Base-by-base conservation (phyloP, 2,888 invertebrate species). In the Drosophila infuscata region DNA sequence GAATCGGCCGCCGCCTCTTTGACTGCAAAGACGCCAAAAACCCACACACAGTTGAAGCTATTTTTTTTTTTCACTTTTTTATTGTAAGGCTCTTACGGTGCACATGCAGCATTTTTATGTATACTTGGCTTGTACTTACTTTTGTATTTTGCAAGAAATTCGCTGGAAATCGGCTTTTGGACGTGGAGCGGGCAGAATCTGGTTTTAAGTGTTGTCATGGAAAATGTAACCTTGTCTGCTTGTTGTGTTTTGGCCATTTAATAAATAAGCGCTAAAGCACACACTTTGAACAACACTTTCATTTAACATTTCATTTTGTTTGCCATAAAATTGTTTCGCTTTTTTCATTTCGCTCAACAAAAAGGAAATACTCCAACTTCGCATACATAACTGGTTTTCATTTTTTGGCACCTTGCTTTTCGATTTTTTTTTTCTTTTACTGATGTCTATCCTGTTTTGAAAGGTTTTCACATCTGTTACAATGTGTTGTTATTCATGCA, bases 331-430 rank as follows among this genome's bases (percentile, higher is more conserved):
- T 64, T 66, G 66, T 80, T 60, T 46, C 46, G 20, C 20, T 53
- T 56, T 63, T 75, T 59, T 60, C 46, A 46, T 53, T 73, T 77
- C 67, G 82, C 84, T 75, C 65, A 67, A 70, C 64, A 63, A 87
- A 83, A 83, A 87, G 83, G 76, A 83, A 87, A 77, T 82, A 82
- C 80, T 71, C 52, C 67, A 58, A 74, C 61, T 63, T 43, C 69
- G 78, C 67, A 79, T 81, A 74, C 84, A 83, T 87, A 83, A 84
- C 83, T 84, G 83, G 83, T 88, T 79, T 63, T 65, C 36, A 57
- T 58, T 74, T 65, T 71, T 66, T 70, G 63, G 76, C 65, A 70
- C 67, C 64, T 74, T 77, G 77, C 56, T 59, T 81, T 74, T 66
- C 49, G 25, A 15, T 20, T 43, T 20, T 67, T 62, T 71, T 63